phyloP scores from a whole-genome alignment of 2,888 invertebrate species.

The Strigamia crassipes region DNA sequence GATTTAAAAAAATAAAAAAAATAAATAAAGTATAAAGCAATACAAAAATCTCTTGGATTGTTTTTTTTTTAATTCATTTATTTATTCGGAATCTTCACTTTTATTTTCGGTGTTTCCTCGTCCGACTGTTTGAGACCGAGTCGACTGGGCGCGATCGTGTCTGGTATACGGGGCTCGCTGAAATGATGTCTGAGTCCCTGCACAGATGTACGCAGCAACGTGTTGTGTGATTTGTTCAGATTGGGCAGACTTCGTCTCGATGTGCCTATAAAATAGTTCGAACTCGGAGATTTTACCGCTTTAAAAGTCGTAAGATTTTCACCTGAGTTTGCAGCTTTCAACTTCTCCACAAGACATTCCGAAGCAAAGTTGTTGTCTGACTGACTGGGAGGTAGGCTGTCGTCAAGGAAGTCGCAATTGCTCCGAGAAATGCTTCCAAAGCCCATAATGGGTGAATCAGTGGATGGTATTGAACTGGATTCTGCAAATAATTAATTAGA shows the following conservation, averaged over 20 bases:
- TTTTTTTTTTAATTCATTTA: no score
- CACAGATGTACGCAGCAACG: not conserved
- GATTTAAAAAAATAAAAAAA: not conserved
- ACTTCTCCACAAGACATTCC: slow-evolving; percentile 45
- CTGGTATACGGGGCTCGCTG: not conserved
- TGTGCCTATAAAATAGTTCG: not conserved
- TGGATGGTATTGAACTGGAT: slow-evolving; percentile 6
- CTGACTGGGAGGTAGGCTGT: slow-evolving; percentile 54
- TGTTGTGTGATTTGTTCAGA: not conserved
- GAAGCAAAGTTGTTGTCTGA: slow-evolving; percentile 57
- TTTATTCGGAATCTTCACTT: no score
- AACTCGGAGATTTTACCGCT: no score
- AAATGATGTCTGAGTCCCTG: not conserved
- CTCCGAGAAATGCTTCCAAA: not conserved
- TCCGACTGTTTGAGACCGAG: not conserved
- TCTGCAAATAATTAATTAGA: not conserved
- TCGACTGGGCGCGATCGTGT: no score
- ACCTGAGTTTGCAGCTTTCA: not conserved
- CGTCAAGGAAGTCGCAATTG: slow-evolving; percentile 29
- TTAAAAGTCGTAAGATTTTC: not conserved
- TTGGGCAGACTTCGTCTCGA: not conserved
- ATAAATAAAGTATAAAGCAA: no score
- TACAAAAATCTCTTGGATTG: not conserved
- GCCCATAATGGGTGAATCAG: not conserved
- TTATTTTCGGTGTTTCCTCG: not conserved